phyloP scores from a whole-genome alignment of 64 coral and sea anemone genomes.

The Dendronephthya gigantea region DNA sequence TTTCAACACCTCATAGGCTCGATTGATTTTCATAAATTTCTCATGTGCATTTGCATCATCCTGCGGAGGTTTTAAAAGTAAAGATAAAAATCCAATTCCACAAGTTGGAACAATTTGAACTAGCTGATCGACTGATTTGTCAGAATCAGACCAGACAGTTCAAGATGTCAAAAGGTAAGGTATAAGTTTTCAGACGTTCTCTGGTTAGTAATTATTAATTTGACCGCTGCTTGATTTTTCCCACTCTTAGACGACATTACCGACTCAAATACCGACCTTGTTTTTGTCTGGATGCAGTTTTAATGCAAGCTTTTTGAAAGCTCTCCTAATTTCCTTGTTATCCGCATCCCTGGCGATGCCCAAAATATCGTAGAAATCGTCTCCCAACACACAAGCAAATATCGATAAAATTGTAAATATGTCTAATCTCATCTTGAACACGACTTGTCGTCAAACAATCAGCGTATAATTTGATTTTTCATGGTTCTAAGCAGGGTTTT shows the following conservation, averaged over 20 bases:
- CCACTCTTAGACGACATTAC: neutral
- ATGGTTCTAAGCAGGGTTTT: neutral
- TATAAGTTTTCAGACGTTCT: no score
- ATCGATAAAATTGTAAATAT: slow-evolving; percentile 35
- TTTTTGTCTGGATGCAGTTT: slow-evolving; percentile 92
- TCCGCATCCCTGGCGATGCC: slow-evolving; percentile 80
- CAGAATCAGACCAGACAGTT: no score
- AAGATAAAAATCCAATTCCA: neutral
- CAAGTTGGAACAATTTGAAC: no score
- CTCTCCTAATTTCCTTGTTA: slow-evolving; percentile 82
- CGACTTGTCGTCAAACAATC: neutral
- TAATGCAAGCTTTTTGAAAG: slow-evolving; percentile 83
- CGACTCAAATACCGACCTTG: slow-evolving; percentile 38
- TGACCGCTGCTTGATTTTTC: no score
- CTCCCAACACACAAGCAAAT: slow-evolving; percentile 53
- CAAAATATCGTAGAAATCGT: slow-evolving; percentile 88
- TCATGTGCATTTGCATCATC: slow-evolving; percentile 83
- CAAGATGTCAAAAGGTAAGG: no score
- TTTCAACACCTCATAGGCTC: slow-evolving; percentile 95
- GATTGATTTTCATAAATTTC: slow-evolving; percentile 71
- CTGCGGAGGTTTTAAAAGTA: slow-evolving; percentile 33
- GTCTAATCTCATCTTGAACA: neutral
- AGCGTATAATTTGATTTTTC: neutral
- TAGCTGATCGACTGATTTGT: no score
- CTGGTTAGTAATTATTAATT: no score